Conservation (phyloP, 2,888 invertebrate species). For the Cerceris rybyensis region DNA sequence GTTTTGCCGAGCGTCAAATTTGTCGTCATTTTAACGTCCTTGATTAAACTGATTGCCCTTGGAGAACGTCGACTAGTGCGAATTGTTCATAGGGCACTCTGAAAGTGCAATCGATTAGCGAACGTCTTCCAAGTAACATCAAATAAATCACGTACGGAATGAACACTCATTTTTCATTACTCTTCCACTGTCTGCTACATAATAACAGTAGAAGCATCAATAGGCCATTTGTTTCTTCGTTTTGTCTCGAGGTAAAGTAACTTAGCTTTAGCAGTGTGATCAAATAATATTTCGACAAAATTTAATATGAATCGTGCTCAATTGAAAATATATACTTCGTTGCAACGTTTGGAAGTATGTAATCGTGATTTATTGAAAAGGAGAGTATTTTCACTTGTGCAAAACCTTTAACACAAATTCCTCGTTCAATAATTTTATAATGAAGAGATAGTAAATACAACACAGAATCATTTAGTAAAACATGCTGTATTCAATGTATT, state of each 20-base stretch:
- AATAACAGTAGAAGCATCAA: neutral
- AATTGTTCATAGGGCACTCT: too few species aligned
- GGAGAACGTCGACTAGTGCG: too few species aligned
- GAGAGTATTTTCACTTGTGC: constrained; percentile 15
- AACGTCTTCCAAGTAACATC: too few species aligned
- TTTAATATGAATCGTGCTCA: neutral
- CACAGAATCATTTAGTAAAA: neutral
- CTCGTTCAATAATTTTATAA: constrained; percentile 3
- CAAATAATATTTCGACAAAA: neutral
- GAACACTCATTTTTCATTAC: too few species aligned
- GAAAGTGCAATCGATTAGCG: too few species aligned
- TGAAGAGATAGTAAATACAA: constrained; percentile 6
- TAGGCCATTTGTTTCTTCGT: neutral
- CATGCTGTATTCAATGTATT: neutral
- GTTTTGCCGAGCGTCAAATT: too few species aligned
- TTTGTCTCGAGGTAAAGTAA: neutral
- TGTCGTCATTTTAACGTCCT: too few species aligned
- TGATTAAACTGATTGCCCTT: too few species aligned
- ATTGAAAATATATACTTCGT: too few species aligned
- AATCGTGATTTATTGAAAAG: neutral
- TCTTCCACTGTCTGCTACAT: too few species aligned
- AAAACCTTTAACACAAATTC: constrained; percentile 19
- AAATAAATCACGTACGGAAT: too few species aligned
- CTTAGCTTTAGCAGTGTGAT: neutral
- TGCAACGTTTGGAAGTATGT: neutral